Percentiles rank a stretch among this genome's conserved stretches.
phyloP scores from a whole-genome alignment of 1,140 invertebrate species.

The Diplogasteroides magnus region DNA sequence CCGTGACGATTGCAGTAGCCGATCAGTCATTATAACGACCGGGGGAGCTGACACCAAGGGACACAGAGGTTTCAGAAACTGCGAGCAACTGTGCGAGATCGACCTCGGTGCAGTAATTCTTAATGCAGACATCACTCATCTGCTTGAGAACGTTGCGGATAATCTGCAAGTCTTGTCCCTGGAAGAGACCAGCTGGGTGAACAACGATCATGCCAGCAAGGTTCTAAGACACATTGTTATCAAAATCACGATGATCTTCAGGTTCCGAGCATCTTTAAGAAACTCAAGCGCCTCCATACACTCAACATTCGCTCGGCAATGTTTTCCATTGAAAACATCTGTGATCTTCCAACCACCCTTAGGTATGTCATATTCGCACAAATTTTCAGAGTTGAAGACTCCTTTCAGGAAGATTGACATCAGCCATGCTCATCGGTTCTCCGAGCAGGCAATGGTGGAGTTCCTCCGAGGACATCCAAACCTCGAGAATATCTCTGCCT shows the following conservation, averaged over 20 bases:
- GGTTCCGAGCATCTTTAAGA: constrained; percentile 10
- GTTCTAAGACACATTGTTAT: not conserved
- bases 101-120: constrained; percentile 28
- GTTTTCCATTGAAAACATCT: constrained; percentile 2
- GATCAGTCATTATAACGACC: too few relatives aligned
- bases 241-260: constrained; percentile 8
- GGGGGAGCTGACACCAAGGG: too few relatives aligned
- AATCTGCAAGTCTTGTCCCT: constrained; percentile 16
- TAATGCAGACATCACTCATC: constrained; percentile 18
- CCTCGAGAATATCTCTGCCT: not conserved
- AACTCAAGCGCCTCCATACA: constrained; percentile 2
- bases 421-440: not conserved
- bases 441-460: not conserved
- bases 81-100: constrained; percentile 3
- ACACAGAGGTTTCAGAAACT: constrained; percentile 28
- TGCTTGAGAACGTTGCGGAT: constrained; percentile 5
- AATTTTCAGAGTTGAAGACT: not conserved
- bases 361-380: constrained; percentile 11
- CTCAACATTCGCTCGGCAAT: constrained; percentile 20
- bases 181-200: constrained; percentile 27
- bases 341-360: constrained; percentile 11
- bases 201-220: constrained; percentile 18
- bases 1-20: too few relatives aligned
- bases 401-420: not conserved
- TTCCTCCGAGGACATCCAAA: not conserved